Evolutionary conservation across 2,113 vertebrate genomes (phyloP), one percentile per base, ranked within the genome.

Genomic region (Triplophysa siluroides): DNA sequence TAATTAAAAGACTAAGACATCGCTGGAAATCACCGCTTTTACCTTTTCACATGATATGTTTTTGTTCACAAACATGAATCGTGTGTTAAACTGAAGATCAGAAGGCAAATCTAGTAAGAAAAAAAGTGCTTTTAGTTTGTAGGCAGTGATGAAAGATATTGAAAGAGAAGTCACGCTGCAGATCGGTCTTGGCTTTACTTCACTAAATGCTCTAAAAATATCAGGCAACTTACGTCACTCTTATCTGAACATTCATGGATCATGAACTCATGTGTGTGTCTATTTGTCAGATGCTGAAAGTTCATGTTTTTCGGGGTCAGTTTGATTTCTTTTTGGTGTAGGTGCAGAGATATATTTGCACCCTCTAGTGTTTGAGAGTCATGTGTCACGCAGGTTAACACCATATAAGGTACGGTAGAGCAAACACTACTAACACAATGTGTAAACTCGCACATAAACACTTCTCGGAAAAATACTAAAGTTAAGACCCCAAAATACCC

Each of bases 291-390:
- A 89, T 87, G 88, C 83, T 93, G 92, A 93, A 90, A 93, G 91
- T 87, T 92, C 92, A 93, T 94, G 90, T 91, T 94, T 95, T 92
- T 92, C 93, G 94, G 86, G 94, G 86, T 89, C 93, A 93, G 94
- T 92, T 92, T 92, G 88, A 89, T 84, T 81, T 82, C 81, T 6
- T 77, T 92, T 90, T 89, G 86, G 83, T 84, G 83, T 86, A 82
- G 75, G 47, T 84, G 90, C 87, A 86, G 89, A 88, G 88, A 72
- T 29, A 71, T 33, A 3, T 93, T 92, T 95, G 95, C 95, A 91
- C 95, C 95, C 96, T 95, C 96, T 97, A 92, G 81, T 85, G 84
- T 76, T 78, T 43, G 54, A 66, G 64, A 47, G 63, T 12, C n/a
- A 33, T 56, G 19, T 43, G 18, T 78, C 43, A 11, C n/a, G 56